Percentiles rank a stretch among this genome's conserved stretches.
These are phyloP conservation scores for Chunga burmeisteri DNA, from an alignment of 2,113 vertebrate genomes.

Conservation along the genomic window DNA sequence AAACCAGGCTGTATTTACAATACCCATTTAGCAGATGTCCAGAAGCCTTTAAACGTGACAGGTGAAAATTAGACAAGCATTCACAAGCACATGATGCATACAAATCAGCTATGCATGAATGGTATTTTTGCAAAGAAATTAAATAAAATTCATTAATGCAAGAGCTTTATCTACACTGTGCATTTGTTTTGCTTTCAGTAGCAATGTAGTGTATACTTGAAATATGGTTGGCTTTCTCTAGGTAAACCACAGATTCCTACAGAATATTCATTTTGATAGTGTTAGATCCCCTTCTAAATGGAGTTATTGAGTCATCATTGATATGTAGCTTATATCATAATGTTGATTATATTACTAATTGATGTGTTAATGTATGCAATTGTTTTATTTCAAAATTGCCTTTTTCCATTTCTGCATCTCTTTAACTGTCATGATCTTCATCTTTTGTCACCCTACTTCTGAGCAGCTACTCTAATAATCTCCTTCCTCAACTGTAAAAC, in stretches of 20 bases:
- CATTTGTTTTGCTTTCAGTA: neutral
- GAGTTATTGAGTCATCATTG: neutral
- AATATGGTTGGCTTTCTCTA: neutral
- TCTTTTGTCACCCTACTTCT: neutral
- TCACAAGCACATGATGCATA: neutral
- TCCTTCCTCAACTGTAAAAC: neutral
- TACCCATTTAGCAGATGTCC: constrained; percentile 16
- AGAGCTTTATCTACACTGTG: neutral
- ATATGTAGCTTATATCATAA: neutral
- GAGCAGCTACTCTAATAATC: neutral
- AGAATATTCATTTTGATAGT: neutral
- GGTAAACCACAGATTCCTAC: neutral
- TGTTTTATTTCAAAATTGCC: neutral
- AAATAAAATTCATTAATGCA: neutral
- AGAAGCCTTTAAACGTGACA: neutral
- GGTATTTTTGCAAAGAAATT: constrained; percentile 19
- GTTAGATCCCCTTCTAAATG: neutral
- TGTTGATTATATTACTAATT: neutral
- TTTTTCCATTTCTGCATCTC: neutral
- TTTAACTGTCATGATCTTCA: neutral
- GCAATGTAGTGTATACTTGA: neutral
- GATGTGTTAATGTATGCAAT: neutral
- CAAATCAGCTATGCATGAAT: neutral
- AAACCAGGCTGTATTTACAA: neutral
- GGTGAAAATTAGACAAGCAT: constrained; percentile 7